phyloP scores from a whole-genome alignment of 2,888 invertebrate species.

The Hypselothyrea guttata region DNA sequence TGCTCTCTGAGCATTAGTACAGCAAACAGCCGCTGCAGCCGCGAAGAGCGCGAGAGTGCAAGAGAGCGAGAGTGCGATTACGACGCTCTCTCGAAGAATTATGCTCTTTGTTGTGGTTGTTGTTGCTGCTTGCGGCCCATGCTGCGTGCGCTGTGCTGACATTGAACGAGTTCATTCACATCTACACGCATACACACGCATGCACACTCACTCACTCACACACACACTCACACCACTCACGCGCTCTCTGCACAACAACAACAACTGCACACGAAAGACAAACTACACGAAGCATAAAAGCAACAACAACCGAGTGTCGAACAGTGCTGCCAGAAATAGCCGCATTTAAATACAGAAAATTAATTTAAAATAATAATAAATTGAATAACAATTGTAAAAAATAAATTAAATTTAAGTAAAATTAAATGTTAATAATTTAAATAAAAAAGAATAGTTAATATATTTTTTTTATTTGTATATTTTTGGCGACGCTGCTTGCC shows the following conservation, averaged over 20 bases:
- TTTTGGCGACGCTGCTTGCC: too few species aligned
- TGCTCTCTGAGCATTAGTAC: conserved; percentile 19
- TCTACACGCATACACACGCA: conserved; percentile 65
- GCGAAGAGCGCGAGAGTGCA: conserved; percentile 3
- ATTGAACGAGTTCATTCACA: conserved; percentile 83
- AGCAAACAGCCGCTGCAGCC: conserved; percentile 28
- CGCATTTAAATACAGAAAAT: too few species aligned
- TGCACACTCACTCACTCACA: conserved; percentile 31
- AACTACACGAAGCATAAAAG: conserved; percentile 68
- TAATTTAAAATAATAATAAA: too few species aligned
- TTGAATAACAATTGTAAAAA: too few species aligned
- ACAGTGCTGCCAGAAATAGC: too few species aligned
- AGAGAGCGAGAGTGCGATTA: conserved; percentile 4
- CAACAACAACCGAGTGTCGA: conserved; percentile 38
- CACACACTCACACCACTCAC: conserved; percentile 47
- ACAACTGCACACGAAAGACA: conserved; percentile 51
- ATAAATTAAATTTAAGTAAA: too few species aligned
- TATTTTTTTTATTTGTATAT: too few species aligned
- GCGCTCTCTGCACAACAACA: conserved; percentile 34
- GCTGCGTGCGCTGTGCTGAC: conserved; percentile 77
- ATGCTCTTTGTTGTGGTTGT: conserved; percentile 47
- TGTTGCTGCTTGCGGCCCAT: conserved; percentile 54
- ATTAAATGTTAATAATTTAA: too few species aligned
- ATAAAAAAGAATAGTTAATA: too few species aligned
- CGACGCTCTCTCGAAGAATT: conserved; percentile 26